Evolutionary conservation across 1,140 invertebrate species (phyloP).

Genomic region (Rhopalosiphum padi): DNA sequence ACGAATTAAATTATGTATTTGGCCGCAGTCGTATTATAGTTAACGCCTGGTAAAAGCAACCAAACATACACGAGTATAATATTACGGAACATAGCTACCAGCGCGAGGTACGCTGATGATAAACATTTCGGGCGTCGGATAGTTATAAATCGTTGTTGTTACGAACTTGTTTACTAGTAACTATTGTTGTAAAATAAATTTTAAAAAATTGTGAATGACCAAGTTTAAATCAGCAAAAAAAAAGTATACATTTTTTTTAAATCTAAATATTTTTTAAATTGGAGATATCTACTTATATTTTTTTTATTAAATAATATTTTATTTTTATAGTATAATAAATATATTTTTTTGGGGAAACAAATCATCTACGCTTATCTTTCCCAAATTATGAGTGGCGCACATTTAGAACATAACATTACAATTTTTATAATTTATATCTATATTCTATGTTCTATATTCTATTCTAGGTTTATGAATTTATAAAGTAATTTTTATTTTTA

Average conservation of each 20-base stretch:
- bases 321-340: neutral
- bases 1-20: neutral
- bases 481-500: neutral
- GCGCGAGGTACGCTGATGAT: neutral
- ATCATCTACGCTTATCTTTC: neutral
- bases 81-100: neutral
- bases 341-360: neutral
- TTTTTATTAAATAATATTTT: neutral
- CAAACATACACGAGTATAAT: neutral
- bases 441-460: neutral
- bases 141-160: neutral
- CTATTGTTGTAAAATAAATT: too few relatives aligned
- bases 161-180: neutral
- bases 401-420: neutral
- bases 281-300: neutral
- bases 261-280: too few relatives aligned
- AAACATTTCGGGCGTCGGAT: neutral
- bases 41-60: neutral
- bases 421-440: neutral
- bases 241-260: neutral
- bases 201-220: too few relatives aligned
- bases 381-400: neutral
- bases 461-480: neutral
- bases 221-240: too few relatives aligned
- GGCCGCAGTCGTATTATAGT: neutral